Evolutionary conservation across 2,888 invertebrate genomes (phyloP), one percentile per base, ranked within the genome.

Genomic region (Anthrax anthrax): DNA sequence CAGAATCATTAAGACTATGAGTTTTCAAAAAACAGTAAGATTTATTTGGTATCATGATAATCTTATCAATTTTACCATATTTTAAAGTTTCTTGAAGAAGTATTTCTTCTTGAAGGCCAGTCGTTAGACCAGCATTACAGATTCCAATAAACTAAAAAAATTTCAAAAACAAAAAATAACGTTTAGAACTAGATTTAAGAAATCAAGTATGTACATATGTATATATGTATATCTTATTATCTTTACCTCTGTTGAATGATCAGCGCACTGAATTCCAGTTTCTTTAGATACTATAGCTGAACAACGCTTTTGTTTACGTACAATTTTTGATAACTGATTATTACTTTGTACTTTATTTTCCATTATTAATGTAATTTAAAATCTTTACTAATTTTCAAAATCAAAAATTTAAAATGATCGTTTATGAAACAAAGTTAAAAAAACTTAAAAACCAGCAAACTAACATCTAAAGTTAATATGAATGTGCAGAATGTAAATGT

Each of bases 111-210:
- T 76, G 72, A 18, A 89, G 70, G 6, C 88, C 87, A 54, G 84
- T 88, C 3, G 82, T 84, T 49, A 91, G 74, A 1, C 94, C 94
- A 23, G 81, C 84, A 69, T 94, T 94, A 56, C 87, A 85, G n/a
- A 94, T 87, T 2, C 55, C 62, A 29, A 69, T 16, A 37, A 48
- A 49, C 59, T 59, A 18, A 13, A 13, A 32, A 19, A 23, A 23
- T 23, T n/a, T n/a, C n/a, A n/a, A n/a, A n/a, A n/a, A n/a, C n/a
- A n/a, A n/a, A n/a, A n/a, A n/a, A n/a, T n/a, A n/a, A n/a, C n/a
- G n/a, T n/a, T n/a, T n/a, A n/a, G n/a, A n/a, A n/a, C n/a, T n/a
- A n/a, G n/a, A n/a, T n/a, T n/a, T n/a, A n/a, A n/a, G n/a, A n/a
- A n/a, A n/a, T n/a, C n/a, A n/a, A n/a, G n/a, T n/a, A n/a, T n/a